Evolutionary conservation across 2,113 vertebrate species (phyloP), one percentile per base, ranked within the genome.

Genomic region (Ivindomyrus marchei): DNA sequence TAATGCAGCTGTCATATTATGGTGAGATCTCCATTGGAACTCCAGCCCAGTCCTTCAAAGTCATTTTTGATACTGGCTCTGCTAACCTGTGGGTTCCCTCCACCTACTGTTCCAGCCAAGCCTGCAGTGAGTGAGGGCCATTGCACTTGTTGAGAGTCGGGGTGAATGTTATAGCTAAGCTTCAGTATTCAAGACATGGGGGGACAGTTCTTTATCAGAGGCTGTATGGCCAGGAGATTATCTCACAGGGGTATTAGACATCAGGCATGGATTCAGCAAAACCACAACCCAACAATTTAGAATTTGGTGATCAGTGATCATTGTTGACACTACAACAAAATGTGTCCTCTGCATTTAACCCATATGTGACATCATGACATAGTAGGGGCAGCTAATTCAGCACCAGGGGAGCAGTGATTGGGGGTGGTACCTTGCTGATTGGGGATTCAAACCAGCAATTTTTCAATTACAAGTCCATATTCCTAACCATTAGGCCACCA

Each of bases 21-120:
- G 94, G 94, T 52, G 46, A 93, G 84, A 93, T 94, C 90, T 94
- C 92, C 91, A 94, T 93, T 50, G 94, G 93, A 89, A 92, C 92
- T 45, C 94, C 94, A 70, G 93, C 94, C 84, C 94, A 94, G 88
- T 93, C 94, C 87, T 95, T 94, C 90, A 92, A 89, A 77, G 93
- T 94, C 70, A 50, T 94, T 90, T 94, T 94, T 87, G 94, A 94
- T 17, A 92, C 89, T 3, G 94, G 93, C 17, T 95, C 94, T 0
- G 93, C 93, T 24, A 93, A 93, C 90, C 93, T 94, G 90, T 95
- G 93, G 93, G 89, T 95, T 58, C 94, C 94, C 24, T 95, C 94
- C 24, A 0, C 92, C 92, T 94, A 94, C 92, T 95, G 94, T 91
- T 90, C 0, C 91, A 95, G 93, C 31, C 0, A 83, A n/a, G 88